Evolutionary conservation across 2,113 vertebrate genomes (phyloP).

Genomic region (Stigmatopora nigra): DNA sequence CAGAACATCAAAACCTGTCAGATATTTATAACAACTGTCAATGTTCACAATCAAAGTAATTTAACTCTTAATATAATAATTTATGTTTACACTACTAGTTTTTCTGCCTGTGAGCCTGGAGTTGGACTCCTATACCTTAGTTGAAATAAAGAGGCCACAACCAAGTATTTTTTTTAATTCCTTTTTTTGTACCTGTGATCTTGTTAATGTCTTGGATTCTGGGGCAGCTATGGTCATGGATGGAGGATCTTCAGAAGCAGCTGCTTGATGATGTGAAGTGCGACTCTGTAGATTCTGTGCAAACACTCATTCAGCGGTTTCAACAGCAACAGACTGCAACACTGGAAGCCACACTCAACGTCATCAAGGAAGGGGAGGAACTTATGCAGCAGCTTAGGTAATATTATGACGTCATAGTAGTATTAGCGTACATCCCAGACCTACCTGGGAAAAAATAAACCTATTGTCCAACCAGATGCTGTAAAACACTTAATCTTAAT

Average conservation of each 20-base stretch:
- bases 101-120: too few species aligned
- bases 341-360: conserved; percentile 90
- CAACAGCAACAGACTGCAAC: conserved; percentile 97
- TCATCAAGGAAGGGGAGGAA: conserved; percentile 98
- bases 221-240: conserved; percentile 93
- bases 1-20: too few species aligned
- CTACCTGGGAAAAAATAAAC: background rate
- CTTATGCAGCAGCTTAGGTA: conserved; percentile 98
- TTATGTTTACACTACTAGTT: too few species aligned
- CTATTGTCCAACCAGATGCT: background rate
- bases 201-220: background rate
- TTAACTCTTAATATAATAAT: too few species aligned
- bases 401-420: background rate
- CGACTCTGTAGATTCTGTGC: conserved; percentile 91
- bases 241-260: conserved; percentile 99
- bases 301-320: conserved; percentile 97
- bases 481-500: background rate
- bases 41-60: too few species aligned
- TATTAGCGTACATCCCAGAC: background rate
- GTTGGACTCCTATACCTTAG: too few species aligned
- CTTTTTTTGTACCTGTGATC: background rate
- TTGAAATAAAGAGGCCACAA: background rate
- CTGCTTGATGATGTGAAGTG: conserved; percentile 92
- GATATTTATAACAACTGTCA: too few species aligned
- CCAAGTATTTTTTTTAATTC: too few species aligned